These are phyloP conservation scores for Achatina immaculata DNA, from an alignment of 1,140 invertebrate species.

Conservation along the genomic window DNA sequence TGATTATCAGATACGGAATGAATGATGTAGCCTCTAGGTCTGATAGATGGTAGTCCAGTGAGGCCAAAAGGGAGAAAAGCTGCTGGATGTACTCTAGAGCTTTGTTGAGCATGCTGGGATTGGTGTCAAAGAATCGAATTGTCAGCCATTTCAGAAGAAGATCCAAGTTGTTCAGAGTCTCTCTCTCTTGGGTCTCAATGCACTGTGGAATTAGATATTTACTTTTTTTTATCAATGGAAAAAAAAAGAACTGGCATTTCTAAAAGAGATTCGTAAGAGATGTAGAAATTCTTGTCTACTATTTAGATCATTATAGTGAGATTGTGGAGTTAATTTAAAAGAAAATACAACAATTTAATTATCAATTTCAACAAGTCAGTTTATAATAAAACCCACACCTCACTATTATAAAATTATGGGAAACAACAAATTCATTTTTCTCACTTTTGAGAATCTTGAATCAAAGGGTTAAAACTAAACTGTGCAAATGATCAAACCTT, in stretches of 20 bases:
- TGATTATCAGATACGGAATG: constrained; percentile 92
- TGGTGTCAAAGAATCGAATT: constrained; percentile 96
- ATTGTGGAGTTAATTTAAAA: too few relatives aligned
- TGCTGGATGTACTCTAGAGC: constrained; percentile 90
- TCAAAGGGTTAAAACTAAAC: too few relatives aligned
- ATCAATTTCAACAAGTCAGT: too few relatives aligned
- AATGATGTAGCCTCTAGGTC: constrained; percentile 94
- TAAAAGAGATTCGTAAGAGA: constrained; percentile 72
- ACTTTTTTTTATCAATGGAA: not conserved
- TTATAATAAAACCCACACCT: too few relatives aligned
- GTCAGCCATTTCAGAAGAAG: constrained; percentile 97
- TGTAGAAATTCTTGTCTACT: constrained; percentile 9
- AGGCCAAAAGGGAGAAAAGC: constrained; percentile 85
- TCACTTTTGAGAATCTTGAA: too few relatives aligned
- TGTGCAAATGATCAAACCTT: constrained; percentile 52
- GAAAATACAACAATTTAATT: too few relatives aligned
- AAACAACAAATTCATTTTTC: too few relatives aligned
- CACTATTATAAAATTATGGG: too few relatives aligned
- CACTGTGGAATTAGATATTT: constrained; percentile 74
- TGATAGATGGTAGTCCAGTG: constrained; percentile 85
- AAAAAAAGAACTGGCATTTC: not conserved
- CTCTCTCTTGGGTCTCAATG: constrained; percentile 81
- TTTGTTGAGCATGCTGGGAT: constrained; percentile 95
- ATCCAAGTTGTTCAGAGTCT: constrained; percentile 91
- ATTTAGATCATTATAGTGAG: too few relatives aligned